These are phyloP conservation scores for Melieria crassipennis DNA, from an alignment of 2,888 invertebrate species.

Conservation along the genomic window DNA sequence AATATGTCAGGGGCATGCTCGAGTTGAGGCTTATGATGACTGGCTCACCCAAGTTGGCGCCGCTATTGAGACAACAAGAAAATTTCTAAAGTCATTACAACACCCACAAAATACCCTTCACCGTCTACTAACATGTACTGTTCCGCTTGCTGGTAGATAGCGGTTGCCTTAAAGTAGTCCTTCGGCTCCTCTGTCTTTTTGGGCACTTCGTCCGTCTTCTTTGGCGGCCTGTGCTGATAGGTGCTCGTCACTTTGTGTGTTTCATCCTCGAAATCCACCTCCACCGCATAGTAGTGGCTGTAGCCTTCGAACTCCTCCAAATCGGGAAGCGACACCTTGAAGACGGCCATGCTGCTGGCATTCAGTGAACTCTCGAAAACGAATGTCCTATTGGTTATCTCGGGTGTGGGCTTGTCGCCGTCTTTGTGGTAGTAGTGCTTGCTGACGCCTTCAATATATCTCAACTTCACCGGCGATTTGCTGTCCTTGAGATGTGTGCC, in stretches of 20 bases:
- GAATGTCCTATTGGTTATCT: slow-evolving; percentile 59
- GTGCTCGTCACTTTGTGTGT: slow-evolving; percentile 44
- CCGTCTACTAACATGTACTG: slow-evolving; percentile 7
- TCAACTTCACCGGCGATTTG: slow-evolving; percentile 68
- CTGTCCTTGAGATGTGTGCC: slow-evolving; percentile 73
- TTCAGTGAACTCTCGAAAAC: slow-evolving; percentile 67
- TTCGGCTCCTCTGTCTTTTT: slow-evolving; percentile 48
- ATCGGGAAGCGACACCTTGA: slow-evolving; percentile 73
- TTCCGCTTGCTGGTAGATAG: slow-evolving; percentile 31
- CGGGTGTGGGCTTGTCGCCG: slow-evolving; percentile 30
- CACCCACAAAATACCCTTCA: too few species aligned
- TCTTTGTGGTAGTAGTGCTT: slow-evolving; percentile 39
- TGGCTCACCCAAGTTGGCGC: slow-evolving; percentile 9
- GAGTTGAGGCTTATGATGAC: slow-evolving; percentile 80
- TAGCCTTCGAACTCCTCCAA: slow-evolving; percentile 50
- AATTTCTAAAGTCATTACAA: background rate
- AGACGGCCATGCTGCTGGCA: slow-evolving; percentile 72
- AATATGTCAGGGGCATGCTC: slow-evolving; percentile 77
- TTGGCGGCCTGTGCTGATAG: slow-evolving; percentile 44
- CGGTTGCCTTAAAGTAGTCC: slow-evolving; percentile 48
- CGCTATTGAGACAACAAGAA: background rate
- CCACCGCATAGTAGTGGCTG: slow-evolving; percentile 48
- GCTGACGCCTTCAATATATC: slow-evolving; percentile 49
- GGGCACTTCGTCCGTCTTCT: slow-evolving; percentile 39
- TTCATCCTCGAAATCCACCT: slow-evolving; percentile 50